Evolutionary conservation across 1,140 invertebrate species (phyloP).

Genomic region (Gryllus bimaculatus): DNA sequence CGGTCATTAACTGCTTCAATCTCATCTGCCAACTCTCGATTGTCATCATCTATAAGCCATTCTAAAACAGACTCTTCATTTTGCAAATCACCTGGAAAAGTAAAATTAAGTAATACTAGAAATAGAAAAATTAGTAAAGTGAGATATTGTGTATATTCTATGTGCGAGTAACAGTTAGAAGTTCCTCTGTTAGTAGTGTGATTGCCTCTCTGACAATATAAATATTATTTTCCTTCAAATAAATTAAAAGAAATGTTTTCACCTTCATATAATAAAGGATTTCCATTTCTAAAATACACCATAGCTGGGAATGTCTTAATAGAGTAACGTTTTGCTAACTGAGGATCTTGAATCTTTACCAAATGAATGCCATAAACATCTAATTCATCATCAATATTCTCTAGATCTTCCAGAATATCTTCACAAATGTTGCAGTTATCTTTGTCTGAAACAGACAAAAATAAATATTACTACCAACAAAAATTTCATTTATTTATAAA

Average conservation of each 20-base stretch:
- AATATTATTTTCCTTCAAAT: too few relatives aligned
- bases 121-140: too few relatives aligned
- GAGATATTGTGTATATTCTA: too few relatives aligned
- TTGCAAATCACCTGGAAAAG: conserved; percentile 64
- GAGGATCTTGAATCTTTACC: conserved; percentile 88
- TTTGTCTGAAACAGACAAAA: conserved; percentile 58
- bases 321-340: conserved; percentile 82
- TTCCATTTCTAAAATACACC: conserved; percentile 87
- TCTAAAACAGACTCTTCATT: conserved; percentile 84
- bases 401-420: conserved; percentile 77
- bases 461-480: neutral
- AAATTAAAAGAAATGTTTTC: too few relatives aligned
- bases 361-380: conserved; percentile 89
- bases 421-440: conserved; percentile 88
- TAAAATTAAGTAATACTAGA: neutral
- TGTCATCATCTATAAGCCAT: conserved; percentile 90
- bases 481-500: neutral
- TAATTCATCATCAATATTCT: conserved; percentile 86
- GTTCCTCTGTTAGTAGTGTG: too few relatives aligned
- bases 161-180: too few relatives aligned
- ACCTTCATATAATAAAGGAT: conserved; percentile 84
- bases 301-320: conserved; percentile 91
- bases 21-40: conserved; percentile 85
- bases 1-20: conserved; percentile 86
- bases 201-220: too few relatives aligned